Percentiles rank a stretch among this genome's conserved stretches.
phyloP scores from a whole-genome alignment of 2,113 vertebrate species.

The Protomyctophum bolini region DNA sequence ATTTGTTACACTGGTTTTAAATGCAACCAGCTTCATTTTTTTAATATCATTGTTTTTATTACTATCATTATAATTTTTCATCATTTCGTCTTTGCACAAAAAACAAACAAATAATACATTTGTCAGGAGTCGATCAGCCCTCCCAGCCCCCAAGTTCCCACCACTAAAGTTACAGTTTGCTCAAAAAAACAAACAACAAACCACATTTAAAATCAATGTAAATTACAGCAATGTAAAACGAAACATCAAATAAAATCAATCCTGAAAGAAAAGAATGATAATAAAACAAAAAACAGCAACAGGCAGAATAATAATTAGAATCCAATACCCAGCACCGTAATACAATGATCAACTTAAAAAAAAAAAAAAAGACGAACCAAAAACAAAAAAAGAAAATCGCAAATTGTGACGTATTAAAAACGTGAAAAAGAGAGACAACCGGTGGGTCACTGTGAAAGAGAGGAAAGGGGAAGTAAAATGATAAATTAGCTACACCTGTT shows the following conservation, averaged over 20 bases:
- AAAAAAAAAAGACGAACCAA: constrained; percentile 2
- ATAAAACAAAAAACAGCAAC: constrained; percentile 69
- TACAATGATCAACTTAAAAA: constrained; percentile 69
- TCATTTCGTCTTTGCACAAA: constrained; percentile 74
- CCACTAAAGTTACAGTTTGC: constrained; percentile 78
- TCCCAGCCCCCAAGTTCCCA: constrained; percentile 65
- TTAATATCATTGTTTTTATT: constrained; percentile 78
- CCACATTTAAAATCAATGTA: constrained; percentile 76
- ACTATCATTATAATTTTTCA: constrained; percentile 79
- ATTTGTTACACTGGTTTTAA: constrained; percentile 11
- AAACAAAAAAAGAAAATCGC: constrained; percentile 23
- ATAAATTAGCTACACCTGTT: constrained; percentile 56
- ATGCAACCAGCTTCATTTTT: constrained; percentile 6
- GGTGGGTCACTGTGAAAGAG: constrained; percentile 60
- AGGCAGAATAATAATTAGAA: constrained; percentile 76
- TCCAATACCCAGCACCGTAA: constrained; percentile 78
- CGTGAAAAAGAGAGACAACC: constrained; percentile 54
- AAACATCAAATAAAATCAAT: constrained; percentile 76
- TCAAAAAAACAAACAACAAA: constrained; percentile 51
- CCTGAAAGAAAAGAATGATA: constrained; percentile 74
- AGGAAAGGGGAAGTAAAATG: constrained; percentile 49
- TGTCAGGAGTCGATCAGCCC: constrained; percentile 68
- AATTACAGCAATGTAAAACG: constrained; percentile 79
- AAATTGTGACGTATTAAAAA: constrained; percentile 59
- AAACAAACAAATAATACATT: constrained; percentile 68